Conservation (phyloP, 2,113 vertebrate species). For the Rhinolophus sinicus region DNA sequence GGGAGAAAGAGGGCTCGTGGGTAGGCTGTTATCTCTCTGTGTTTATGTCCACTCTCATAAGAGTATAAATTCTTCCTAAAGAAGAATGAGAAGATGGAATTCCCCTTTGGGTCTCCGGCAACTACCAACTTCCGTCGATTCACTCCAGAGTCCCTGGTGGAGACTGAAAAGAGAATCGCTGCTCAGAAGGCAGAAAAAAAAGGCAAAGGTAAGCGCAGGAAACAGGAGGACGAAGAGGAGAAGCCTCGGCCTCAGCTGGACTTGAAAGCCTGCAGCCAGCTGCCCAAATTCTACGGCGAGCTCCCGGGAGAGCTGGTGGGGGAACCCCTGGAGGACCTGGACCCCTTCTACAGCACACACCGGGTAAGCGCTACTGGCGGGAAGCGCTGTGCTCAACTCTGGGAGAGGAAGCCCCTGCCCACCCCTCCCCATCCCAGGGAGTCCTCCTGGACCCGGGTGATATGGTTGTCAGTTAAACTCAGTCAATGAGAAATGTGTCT, state of each 20-base stretch:
- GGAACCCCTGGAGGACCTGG: constrained; percentile 95
- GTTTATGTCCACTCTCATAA: constrained; percentile 73
- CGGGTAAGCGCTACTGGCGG: constrained; percentile 59
- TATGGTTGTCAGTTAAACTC: not conserved
- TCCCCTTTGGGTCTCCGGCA: constrained; percentile 90
- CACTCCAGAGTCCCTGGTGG: constrained; percentile 94
- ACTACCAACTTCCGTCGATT: constrained; percentile 93
- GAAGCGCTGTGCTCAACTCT: not conserved
- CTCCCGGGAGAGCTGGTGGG: constrained; percentile 93
- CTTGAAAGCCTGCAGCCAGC: constrained; percentile 93
- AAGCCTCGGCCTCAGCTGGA: constrained; percentile 88
- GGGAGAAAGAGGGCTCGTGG: not conserved
- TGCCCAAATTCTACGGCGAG: constrained; percentile 95
- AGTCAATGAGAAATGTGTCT: not conserved
- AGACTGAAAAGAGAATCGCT: constrained; percentile 92
- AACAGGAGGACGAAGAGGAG: constrained; percentile 79
- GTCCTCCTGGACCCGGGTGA: not conserved
- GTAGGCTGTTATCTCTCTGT: constrained; percentile 9
- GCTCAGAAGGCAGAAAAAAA: constrained; percentile 82
- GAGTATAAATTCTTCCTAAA: constrained; percentile 85
- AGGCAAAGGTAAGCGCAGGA: constrained; percentile 80
- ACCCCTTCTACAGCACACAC: constrained; percentile 92
- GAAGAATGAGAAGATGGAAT: constrained; percentile 97
- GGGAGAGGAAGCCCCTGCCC: not conserved
- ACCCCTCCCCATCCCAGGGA: not conserved